Evolutionary conservation across 2,797 vertebrate genomes (phyloP).

Genomic region (Rallus crepitans): DNA sequence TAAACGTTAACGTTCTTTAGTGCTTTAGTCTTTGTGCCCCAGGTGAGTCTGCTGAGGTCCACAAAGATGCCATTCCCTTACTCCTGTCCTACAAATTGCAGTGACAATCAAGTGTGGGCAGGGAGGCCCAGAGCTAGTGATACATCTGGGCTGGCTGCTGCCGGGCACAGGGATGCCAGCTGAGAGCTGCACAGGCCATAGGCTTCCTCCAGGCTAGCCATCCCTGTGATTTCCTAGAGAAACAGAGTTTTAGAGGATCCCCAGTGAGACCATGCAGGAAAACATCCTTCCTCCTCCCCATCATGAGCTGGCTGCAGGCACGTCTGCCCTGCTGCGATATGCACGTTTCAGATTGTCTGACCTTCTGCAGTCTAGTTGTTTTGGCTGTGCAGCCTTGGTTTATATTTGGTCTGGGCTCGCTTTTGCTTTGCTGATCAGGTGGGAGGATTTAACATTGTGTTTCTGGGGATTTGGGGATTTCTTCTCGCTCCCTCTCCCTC

Average conservation of each 20-base stretch:
- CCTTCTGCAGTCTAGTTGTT: constrained; percentile 71
- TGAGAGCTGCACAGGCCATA: neutral
- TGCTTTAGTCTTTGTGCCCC: neutral
- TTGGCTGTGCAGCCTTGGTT: constrained; percentile 73
- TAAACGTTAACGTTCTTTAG: neutral
- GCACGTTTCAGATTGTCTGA: constrained; percentile 67
- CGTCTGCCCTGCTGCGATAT: neutral
- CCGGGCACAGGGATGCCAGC: neutral
- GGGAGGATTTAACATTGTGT: constrained; percentile 64
- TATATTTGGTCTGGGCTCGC: constrained; percentile 70
- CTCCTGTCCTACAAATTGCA: neutral
- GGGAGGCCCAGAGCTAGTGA: neutral
- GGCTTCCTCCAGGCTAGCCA: neutral
- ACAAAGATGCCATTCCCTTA: neutral
- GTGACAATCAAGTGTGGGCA: neutral
- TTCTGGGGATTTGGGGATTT: constrained; percentile 67
- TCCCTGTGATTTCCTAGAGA: neutral
- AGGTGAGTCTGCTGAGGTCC: neutral
- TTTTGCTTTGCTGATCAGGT: constrained; percentile 71
- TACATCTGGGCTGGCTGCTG: neutral
- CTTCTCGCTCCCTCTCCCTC: neutral
- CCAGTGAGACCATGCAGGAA: neutral
- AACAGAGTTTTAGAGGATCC: neutral
- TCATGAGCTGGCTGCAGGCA: neutral
- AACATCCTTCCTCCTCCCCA: neutral